Conservation (phyloP, 2,797 vertebrate species). For the Balearica regulorum region DNA sequence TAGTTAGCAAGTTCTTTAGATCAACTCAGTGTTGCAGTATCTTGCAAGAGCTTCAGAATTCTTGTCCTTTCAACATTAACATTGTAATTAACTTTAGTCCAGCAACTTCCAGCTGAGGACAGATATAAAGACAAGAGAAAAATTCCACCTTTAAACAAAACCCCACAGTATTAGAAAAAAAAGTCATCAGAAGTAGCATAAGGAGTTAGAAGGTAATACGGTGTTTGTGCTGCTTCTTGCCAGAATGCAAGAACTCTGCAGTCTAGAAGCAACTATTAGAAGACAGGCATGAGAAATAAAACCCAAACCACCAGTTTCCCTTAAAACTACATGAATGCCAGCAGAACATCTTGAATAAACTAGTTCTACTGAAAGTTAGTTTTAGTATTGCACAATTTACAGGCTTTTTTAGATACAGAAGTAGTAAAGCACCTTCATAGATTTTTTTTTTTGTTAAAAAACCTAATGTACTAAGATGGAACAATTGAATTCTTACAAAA, state of each 20-base stretch:
- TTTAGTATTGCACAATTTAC: neutral
- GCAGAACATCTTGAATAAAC: neutral
- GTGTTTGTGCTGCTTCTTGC: neutral
- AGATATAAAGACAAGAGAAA: neutral
- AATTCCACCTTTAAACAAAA: neutral
- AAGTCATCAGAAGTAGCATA: neutral
- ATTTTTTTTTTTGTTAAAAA: neutral
- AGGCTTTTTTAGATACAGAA: neutral
- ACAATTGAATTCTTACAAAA: neutral
- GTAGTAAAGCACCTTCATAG: neutral
- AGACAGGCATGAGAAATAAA: neutral
- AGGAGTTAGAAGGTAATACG: neutral
- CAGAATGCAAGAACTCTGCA: neutral
- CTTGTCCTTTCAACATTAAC: neutral
- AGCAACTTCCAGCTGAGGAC: neutral
- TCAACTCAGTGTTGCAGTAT: neutral
- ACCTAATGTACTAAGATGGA: neutral
- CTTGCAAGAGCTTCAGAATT: neutral
- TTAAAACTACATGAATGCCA: neutral
- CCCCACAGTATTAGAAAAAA: neutral
- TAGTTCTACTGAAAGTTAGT: neutral
- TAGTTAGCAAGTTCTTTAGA: neutral
- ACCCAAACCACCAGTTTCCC: neutral
- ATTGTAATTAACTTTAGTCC: neutral
- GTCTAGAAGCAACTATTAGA: neutral